These are phyloP conservation scores for Copidosoma floridanum DNA, from an alignment of 1,140 invertebrate genomes.

Conservation along the genomic window DNA sequence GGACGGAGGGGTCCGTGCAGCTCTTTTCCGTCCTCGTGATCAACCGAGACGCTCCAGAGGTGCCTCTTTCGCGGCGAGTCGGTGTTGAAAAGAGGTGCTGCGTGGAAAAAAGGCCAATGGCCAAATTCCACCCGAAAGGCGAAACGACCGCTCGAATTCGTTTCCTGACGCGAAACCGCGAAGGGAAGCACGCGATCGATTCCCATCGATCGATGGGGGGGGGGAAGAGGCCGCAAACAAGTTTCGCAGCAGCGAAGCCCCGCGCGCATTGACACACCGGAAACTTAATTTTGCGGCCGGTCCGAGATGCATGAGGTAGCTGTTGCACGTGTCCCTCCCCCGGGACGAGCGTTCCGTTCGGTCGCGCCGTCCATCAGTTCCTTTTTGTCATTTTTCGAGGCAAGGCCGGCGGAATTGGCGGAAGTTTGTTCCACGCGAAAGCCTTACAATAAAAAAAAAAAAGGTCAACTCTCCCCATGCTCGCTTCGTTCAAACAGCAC, in stretches of 20 bases:
- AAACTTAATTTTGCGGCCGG: conserved; percentile 26
- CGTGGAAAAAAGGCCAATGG: no score
- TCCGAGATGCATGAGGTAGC: no score
- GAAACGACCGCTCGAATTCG: neutral
- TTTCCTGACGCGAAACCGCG: neutral
- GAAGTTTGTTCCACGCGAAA: conserved; percentile 9
- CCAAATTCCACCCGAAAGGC: no score
- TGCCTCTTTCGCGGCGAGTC: no score
- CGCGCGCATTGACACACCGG: neutral
- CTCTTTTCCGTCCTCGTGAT: no score
- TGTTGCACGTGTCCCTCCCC: no score
- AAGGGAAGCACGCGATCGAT: neutral
- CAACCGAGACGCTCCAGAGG: no score
- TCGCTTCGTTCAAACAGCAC: neutral
- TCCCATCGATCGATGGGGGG: neutral
- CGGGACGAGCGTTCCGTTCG: neutral
- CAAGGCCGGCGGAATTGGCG: neutral
- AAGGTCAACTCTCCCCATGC: neutral
- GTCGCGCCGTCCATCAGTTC: neutral
- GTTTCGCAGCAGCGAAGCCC: neutral
- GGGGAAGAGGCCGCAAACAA: neutral
- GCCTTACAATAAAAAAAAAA: neutral
- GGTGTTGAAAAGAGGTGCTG: no score
- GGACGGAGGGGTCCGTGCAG: no score
- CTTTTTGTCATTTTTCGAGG: neutral